Evolutionary conservation across 2,888 invertebrate species (phyloP).

Genomic region (Calephelis perditalis): DNA sequence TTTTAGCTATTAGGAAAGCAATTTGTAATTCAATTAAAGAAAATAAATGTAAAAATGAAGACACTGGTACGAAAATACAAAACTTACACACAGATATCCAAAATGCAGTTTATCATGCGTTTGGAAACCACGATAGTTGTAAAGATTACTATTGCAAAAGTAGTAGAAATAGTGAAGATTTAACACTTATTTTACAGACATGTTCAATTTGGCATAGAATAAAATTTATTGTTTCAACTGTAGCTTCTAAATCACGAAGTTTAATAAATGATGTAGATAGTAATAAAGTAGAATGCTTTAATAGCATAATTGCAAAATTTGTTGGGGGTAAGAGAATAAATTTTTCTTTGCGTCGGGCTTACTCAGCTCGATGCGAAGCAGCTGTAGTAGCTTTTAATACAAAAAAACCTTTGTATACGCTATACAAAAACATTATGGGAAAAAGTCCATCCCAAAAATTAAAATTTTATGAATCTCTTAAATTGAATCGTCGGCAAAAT

Average conservation of each 20-base stretch:
- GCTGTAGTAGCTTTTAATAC: background rate
- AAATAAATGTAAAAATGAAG: background rate
- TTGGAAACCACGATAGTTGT: background rate
- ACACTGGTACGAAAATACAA: background rate
- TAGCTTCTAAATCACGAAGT: conserved; percentile 20
- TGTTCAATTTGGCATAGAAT: conserved; percentile 19
- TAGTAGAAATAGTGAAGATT: background rate
- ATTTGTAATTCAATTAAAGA: conserved; percentile 5
- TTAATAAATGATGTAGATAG: conserved; percentile 24
- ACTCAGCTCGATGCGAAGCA: conserved; percentile 20
- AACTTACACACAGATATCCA: background rate
- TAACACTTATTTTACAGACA: conserved; percentile 7
- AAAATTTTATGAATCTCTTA: too few species aligned
- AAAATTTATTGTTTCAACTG: conserved; percentile 15
- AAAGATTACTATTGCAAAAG: too few species aligned
- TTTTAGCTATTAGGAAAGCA: background rate
- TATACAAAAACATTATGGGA: too few species aligned
- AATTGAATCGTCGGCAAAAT: too few species aligned
- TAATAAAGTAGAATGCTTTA: conserved; percentile 23
- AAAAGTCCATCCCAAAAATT: too few species aligned
- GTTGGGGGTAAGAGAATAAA: conserved; percentile 30
- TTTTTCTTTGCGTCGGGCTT: conserved; percentile 21
- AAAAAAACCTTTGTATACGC: too few species aligned
- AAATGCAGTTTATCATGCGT: background rate
- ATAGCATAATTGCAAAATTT: conserved; percentile 27